phyloP scores from a whole-genome alignment of 64 coral and sea anemone species.

The Stylophora pistillata region DNA sequence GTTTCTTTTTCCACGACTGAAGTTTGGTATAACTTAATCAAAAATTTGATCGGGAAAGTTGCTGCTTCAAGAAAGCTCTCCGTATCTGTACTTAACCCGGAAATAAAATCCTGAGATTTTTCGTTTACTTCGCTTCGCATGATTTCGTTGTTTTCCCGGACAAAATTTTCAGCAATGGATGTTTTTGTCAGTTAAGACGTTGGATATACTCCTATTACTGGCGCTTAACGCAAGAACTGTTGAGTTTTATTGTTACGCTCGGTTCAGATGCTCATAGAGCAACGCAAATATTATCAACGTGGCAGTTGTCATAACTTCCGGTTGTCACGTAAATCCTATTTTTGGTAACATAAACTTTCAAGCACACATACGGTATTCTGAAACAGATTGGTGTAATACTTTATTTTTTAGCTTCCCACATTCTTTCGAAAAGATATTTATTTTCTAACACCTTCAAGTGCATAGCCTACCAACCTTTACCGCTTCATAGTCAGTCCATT shows the following conservation, averaged over 20 bases:
- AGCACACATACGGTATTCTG: no score
- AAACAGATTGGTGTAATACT: no score
- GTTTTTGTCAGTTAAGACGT: background rate
- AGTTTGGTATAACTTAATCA: conserved; percentile 77
- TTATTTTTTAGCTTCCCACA: no score
- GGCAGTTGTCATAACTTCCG: conserved; percentile 44
- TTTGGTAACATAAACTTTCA: background rate
- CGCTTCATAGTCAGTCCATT: no score
- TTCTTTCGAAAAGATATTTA: no score
- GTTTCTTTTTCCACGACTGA: conserved; percentile 59
- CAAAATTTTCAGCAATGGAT: background rate
- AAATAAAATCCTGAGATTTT: background rate
- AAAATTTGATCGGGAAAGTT: conserved; percentile 59
- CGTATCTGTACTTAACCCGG: conserved; percentile 14
- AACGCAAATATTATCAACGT: conserved; percentile 56
- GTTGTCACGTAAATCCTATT: conserved; percentile 24
- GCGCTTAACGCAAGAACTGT: background rate
- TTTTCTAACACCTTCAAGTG: no score
- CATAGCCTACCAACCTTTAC: no score
- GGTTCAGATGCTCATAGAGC: background rate
- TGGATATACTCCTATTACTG: background rate
- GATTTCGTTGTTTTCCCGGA: background rate
- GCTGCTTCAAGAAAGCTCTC: conserved; percentile 44
- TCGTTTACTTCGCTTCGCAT: background rate
- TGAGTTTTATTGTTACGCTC: background rate